Evolutionary conservation across 2,113 vertebrate species (phyloP).

Genomic region (Anarhynchus alexandrinus): DNA sequence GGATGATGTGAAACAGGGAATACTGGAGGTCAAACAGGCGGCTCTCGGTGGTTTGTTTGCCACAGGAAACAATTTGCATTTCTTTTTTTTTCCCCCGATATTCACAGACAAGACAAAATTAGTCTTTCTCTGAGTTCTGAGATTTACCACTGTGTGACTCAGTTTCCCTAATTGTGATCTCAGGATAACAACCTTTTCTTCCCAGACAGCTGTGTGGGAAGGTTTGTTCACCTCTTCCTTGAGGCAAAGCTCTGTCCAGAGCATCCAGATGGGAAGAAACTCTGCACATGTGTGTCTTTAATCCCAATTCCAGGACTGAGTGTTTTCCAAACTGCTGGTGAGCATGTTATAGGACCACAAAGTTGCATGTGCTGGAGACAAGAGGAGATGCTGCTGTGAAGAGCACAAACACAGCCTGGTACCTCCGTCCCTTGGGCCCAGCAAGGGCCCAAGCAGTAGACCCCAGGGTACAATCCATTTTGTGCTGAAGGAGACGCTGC

Average conservation of each 20-base stretch:
- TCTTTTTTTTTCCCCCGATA: not conserved
- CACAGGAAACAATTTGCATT: not conserved
- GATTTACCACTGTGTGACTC: not conserved
- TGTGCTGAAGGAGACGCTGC: not conserved
- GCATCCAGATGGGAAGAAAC: not conserved
- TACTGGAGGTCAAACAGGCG: not conserved
- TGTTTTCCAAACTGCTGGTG: not conserved
- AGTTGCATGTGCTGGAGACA: not conserved
- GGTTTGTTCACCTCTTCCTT: not conserved
- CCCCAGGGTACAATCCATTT: not conserved
- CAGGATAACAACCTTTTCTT: not conserved
- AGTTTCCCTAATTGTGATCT: not conserved
- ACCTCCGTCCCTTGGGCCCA: not conserved
- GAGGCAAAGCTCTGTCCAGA: not conserved
- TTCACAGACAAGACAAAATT: not conserved
- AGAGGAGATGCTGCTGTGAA: not conserved
- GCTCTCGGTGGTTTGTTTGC: not conserved
- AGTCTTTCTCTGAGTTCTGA: not conserved
- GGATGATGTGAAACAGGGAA: not conserved
- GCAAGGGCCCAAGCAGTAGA: not conserved
- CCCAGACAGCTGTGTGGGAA: not conserved
- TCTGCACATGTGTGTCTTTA: not conserved
- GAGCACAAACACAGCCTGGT: not conserved
- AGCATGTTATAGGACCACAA: accelerated
- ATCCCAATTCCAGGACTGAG: not conserved